These are phyloP conservation scores for Cetoscarus ocellatus DNA, from an alignment of 2,797 vertebrate genomes.

Conservation along the genomic window DNA sequence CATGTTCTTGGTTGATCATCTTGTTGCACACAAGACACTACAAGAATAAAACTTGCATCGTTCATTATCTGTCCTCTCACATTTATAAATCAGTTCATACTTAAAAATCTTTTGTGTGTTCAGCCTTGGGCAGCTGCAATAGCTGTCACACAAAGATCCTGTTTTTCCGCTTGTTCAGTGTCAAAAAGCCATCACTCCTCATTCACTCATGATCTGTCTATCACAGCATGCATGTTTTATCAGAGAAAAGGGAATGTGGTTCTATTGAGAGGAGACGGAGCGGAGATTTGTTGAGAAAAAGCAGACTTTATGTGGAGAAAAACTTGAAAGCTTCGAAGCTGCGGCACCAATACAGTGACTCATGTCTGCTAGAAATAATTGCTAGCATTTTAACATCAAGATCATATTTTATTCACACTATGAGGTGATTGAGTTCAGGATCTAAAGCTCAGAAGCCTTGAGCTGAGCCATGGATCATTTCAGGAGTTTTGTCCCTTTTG, in stretches of 20 bases:
- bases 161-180: slow-evolving; percentile 22
- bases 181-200: slow-evolving; percentile 60
- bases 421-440: slow-evolving; percentile 11
- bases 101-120: too few species aligned
- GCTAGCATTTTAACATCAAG: not conserved
- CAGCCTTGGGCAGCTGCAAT: too few species aligned
- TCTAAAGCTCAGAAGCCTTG: not conserved
- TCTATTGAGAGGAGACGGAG: slow-evolving; percentile 33
- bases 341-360: not conserved
- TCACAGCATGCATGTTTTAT: slow-evolving; percentile 40
- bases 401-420: not conserved
- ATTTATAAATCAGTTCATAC: too few species aligned
- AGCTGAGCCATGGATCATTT: slow-evolving; percentile 4
- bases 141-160: not conserved
- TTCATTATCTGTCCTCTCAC: too few species aligned
- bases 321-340: slow-evolving; percentile 61
- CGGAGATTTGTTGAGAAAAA: slow-evolving; percentile 17
- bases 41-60: too few species aligned
- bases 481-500: not conserved
- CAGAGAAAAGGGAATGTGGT: slow-evolving; percentile 33
- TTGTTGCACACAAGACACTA: too few species aligned
- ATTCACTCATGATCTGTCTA: slow-evolving; percentile 21
- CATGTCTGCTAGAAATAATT: not conserved
- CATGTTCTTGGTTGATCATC: too few species aligned
- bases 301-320: slow-evolving; percentile 27